Base-by-base conservation (phyloP, 2,797 vertebrate species). In the Oophaga sylvatica region DNA sequence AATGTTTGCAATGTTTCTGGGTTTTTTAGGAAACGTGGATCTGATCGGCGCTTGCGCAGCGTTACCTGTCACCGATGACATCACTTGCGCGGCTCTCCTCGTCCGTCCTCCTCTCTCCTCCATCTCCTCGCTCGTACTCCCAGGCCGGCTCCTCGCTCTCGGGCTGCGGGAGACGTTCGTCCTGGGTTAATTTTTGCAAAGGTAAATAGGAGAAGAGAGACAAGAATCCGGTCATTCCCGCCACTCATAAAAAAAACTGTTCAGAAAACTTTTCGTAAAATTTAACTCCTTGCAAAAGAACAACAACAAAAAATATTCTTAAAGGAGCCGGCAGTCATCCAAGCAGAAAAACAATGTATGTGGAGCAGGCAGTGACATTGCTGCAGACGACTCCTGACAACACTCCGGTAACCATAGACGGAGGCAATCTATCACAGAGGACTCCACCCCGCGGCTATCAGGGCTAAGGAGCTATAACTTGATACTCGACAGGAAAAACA, bases 131-230 rank as follows among this genome's bases (percentile, higher is more conserved):
- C 78, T 92, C 91, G 80, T 85, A 87, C 22, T 90, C 92, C 63
- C 70, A 89, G 0, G 8, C 60, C 62, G 62, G 45, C 12, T 89
- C 80, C 53, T 12, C 17, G n/a, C 53, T 71, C 88, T 91, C 80
- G 0, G 63, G 89, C 86, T 91, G 92, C 45, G 71, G 93, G 89
- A 94, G 92, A 80, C 90, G 92, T 90, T 91, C 94, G 87, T 88
- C 91, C 95, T 95, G 95, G 87, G 90, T 91, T 90, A 96, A 90
- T 90, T 95, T 94, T 91, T 93, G 92, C n/a, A 98, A 92, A 71
- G 97, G 96, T 57, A 99, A 93, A 87, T 96, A 95, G 88, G 96
- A 97, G 82, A 98, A 93, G 59, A 98, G 90, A 92, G 95, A 98
- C 86, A 99, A 93, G 91, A 99, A 95, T 80, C 97, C 97, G 3